phyloP scores from a whole-genome alignment of 2,113 vertebrate species.

The Bubo blakistoni region DNA sequence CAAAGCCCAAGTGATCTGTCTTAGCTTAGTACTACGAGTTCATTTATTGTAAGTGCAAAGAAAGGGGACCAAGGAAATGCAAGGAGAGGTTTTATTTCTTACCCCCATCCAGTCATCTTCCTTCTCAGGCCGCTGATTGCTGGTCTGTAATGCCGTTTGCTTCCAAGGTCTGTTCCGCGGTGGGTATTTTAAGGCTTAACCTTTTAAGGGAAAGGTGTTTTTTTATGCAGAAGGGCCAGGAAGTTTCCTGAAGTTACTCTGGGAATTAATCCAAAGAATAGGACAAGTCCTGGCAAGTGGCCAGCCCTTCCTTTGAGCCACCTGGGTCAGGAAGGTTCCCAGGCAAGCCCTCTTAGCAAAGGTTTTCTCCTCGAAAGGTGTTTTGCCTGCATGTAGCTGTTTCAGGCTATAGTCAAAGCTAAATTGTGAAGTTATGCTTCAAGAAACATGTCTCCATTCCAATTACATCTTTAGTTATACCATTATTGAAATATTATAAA shows the following conservation, averaged over 20 bases:
- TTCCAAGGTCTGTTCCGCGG: neutral
- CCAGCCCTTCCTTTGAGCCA: neutral
- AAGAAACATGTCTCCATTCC: neutral
- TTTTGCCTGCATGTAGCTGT: neutral
- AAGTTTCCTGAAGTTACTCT: neutral
- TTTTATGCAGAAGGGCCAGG: neutral
- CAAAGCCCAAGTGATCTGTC: neutral
- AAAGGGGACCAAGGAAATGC: conserved; percentile 2
- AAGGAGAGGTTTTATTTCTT: neutral
- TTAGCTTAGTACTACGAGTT: neutral
- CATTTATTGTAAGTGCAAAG: neutral
- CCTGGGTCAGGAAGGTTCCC: neutral
- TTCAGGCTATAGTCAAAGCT: neutral
- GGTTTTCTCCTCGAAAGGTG: neutral
- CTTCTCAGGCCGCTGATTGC: neutral
- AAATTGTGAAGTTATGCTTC: neutral
- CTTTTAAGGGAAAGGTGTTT: neutral
- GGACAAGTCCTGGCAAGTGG: conserved; percentile 3
- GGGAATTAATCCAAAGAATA: neutral
- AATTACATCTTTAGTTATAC: neutral
- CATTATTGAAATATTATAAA: neutral
- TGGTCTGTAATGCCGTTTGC: neutral
- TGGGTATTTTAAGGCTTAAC: neutral
- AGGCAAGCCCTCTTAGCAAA: neutral
- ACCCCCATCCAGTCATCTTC: neutral